These are phyloP conservation scores for Propithecus perrieri DNA, from an alignment of 2,797 vertebrate species.

Conservation along the genomic window DNA sequence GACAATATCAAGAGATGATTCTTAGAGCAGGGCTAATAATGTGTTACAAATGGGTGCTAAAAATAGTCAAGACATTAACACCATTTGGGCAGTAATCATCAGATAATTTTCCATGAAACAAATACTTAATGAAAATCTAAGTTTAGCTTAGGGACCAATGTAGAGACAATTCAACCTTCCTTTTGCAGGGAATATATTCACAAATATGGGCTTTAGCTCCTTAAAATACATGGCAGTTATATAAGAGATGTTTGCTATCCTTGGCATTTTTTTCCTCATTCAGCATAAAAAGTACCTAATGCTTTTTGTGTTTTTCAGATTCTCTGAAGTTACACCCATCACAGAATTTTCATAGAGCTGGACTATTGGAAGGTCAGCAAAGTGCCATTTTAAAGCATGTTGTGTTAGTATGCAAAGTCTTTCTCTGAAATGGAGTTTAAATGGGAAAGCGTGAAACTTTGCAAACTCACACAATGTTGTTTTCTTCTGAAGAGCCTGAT, in stretches of 20 bases:
- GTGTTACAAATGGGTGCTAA: conserved; percentile 63
- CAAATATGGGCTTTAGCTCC: conserved; percentile 35
- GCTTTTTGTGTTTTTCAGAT: conserved; percentile 82
- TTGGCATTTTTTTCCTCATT: conserved; percentile 69
- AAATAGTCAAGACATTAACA: conserved; percentile 70
- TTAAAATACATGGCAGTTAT: conserved; percentile 69
- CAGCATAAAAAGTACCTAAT: conserved; percentile 79
- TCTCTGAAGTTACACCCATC: conserved; percentile 77
- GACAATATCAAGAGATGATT: conserved; percentile 40
- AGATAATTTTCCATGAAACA: conserved; percentile 75
- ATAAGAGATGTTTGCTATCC: conserved; percentile 71
- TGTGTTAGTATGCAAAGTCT: conserved; percentile 77
- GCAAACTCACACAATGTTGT: conserved; percentile 79
- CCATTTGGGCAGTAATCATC: conserved; percentile 54
- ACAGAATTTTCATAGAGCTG: conserved; percentile 82
- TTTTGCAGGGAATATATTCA: conserved; percentile 13
- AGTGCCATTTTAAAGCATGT: conserved; percentile 76
- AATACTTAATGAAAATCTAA: conserved; percentile 63
- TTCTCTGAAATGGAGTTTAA: conserved; percentile 70
- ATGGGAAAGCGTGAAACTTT: conserved; percentile 77
- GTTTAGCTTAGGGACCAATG: conserved; percentile 44
- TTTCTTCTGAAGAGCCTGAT: conserved; percentile 73
- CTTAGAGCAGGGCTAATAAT: conserved; percentile 57
- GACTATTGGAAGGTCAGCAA: conserved; percentile 80
- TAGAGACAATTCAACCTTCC: conserved; percentile 10